Evolutionary conservation across 2,888 invertebrate species (phyloP), one percentile per base, ranked within the genome.

Genomic region (Leptinotarsa peninsularis): DNA sequence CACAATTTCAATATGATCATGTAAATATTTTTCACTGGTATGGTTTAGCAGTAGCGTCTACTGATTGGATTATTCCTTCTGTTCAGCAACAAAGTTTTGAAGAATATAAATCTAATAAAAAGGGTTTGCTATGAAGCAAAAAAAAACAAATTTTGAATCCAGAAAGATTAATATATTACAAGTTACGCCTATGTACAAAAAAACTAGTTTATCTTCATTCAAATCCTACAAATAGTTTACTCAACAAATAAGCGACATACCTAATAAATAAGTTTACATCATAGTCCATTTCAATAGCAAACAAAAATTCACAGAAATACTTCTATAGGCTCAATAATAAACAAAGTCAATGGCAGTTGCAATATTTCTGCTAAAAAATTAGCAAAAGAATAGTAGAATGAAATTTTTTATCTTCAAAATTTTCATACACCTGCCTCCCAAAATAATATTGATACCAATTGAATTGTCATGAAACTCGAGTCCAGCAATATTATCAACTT

Each of bases 181-280:
- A 78, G 78, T 73, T 81, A 78, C 76, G 79, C 74, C 78, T 81
- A 83, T 83, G 81, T 83, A 83, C 82, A 83, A 81, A 83, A 21
- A 83, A 73, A 74, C 74, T 77, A 78, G 73, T n/a, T 7, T n/a
- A 52, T 52, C 1, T 17, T 1, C 60, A 43, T 33, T 18, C 4
- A 15, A 54, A 75, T 72, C 14, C 54, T 18, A 58, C 50, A 76
- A 76, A 72, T 52, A 72, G 76, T 56, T 63, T 73, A 76, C 60
- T 66, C 13, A 63, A 72, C 67, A 68, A 73, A 56, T 67, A 43
- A 70, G 67, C 4, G 17, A 63, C 33, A 43, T 15, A 63, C 43
- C 33, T 33, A 63, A 63, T 5, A 63, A 23, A 23, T 58, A 58
- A 23, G 15, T 14, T 58, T 58, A 58, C 23, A 23, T 21, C 14